Percentiles rank a stretch among this genome's conserved stretches.
Evolutionary conservation across 2,113 vertebrate genomes (phyloP).

Genomic region (Psammodynastes pulverulentus): DNA sequence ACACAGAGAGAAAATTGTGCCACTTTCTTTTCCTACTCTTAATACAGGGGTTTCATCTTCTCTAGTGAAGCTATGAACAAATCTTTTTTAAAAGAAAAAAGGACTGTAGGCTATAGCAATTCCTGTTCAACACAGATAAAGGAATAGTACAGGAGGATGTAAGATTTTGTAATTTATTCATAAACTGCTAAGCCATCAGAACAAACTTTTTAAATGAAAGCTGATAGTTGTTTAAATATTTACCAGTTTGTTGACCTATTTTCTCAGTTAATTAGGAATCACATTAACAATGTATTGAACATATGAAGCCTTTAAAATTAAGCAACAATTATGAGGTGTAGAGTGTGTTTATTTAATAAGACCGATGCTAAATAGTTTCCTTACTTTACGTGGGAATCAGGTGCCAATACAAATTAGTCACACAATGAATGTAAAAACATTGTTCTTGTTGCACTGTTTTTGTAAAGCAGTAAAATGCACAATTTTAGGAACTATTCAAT

Average conservation of each 20-base stretch:
- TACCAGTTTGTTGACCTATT: constrained; percentile 67
- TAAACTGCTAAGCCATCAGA: constrained; percentile 52
- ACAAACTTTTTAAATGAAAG: constrained; percentile 63
- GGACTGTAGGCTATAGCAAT: constrained; percentile 5
- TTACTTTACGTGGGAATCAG: constrained; percentile 20
- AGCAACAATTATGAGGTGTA: not conserved
- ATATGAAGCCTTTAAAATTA: constrained; percentile 40
- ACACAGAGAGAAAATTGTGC: not conserved
- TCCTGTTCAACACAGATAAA: constrained; percentile 21
- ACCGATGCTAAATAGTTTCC: not conserved
- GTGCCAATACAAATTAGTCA: constrained; percentile 10
- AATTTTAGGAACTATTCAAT: constrained; percentile 2
- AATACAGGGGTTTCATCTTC: not conserved
- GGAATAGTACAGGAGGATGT: constrained; percentile 27
- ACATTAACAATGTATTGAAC: constrained; percentile 59
- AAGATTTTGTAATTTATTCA: constrained; percentile 63
- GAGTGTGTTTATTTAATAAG: constrained; percentile 28
- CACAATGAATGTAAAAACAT: constrained; percentile 7
- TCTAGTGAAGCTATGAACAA: not conserved
- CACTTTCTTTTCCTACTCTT: not conserved
- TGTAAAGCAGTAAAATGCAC: constrained; percentile 23
- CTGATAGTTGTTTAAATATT: constrained; percentile 70
- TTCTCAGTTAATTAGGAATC: constrained; percentile 68
- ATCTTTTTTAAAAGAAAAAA: not conserved
- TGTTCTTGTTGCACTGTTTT: constrained; percentile 12